Evolutionary conservation across 1,140 invertebrate species (phyloP).

Genomic region (Tetragonula clypearis): DNA sequence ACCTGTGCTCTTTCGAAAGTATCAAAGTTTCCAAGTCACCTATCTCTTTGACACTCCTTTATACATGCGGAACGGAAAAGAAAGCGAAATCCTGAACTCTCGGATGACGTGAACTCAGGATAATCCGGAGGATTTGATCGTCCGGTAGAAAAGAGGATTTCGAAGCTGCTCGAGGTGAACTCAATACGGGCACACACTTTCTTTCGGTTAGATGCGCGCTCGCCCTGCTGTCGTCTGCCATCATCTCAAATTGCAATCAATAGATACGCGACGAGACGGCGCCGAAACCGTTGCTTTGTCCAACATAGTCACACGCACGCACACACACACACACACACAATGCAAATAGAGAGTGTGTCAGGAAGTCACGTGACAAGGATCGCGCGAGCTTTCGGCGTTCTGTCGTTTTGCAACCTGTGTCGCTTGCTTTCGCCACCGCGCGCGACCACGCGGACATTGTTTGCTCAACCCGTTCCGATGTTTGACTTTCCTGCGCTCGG

Average conservation of each 20-base stretch:
- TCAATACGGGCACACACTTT: background rate
- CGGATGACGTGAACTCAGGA: background rate
- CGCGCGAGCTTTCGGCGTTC: background rate
- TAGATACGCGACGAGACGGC: conserved; percentile 73
- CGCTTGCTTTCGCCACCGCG: background rate
- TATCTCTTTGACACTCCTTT: too few relatives aligned
- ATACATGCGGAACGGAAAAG: accelerated
- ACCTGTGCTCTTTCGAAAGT: too few relatives aligned
- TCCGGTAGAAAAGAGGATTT: background rate
- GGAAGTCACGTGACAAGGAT: conserved; percentile 17
- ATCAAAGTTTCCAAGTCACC: too few relatives aligned
- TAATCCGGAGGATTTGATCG: background rate
- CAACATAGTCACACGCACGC: background rate
- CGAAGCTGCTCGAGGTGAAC: background rate
- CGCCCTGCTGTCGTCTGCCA: conserved; percentile 21
- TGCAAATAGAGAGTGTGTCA: conserved; percentile 28
- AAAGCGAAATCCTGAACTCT: background rate
- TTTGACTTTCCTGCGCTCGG: background rate
- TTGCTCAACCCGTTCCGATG: background rate
- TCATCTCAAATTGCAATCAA: conserved; percentile 75
- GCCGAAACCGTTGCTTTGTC: conserved; percentile 65
- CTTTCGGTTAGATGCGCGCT: conserved; percentile 44
- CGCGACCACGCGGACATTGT: background rate
- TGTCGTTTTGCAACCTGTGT: background rate
- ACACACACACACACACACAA: background rate